These are phyloP conservation scores for Eonycteris spelaea DNA, from an alignment of 2,113 vertebrate genomes.

Conservation along the genomic window DNA sequence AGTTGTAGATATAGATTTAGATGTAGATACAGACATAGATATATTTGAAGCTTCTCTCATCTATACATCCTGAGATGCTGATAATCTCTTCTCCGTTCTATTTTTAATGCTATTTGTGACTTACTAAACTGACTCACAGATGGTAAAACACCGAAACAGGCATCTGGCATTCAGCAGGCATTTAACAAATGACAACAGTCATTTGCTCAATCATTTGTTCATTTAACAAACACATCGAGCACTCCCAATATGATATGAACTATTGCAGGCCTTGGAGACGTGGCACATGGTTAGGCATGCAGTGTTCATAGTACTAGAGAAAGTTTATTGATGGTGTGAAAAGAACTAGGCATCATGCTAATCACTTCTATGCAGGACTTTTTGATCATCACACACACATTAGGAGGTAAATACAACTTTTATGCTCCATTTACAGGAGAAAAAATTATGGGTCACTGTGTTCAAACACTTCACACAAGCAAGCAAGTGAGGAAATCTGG, in stretches of 20 bases:
- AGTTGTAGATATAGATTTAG: background rate
- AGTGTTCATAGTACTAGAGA: background rate
- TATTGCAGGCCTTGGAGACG: too few species aligned
- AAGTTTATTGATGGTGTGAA: accelerated
- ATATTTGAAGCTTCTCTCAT: too few species aligned
- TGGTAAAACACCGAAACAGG: background rate
- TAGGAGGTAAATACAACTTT: background rate
- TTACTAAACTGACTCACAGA: background rate
- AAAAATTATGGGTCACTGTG: background rate
- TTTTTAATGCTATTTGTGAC: background rate
- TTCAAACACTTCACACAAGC: background rate
- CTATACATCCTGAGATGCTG: too few species aligned
- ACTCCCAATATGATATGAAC: accelerated
- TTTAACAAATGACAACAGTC: background rate
- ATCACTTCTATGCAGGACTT: too few species aligned
- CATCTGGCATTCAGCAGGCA: too few species aligned
- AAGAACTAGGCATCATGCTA: too few species aligned
- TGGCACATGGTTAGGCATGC: background rate
- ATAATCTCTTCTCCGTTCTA: background rate
- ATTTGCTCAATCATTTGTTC: background rate
- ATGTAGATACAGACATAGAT: accelerated
- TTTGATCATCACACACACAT: background rate
- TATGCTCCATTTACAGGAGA: background rate
- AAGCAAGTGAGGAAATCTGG: background rate
- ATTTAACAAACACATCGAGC: background rate